Evolutionary conservation across 2,113 vertebrate species (phyloP).

Genomic region (Grus americana): DNA sequence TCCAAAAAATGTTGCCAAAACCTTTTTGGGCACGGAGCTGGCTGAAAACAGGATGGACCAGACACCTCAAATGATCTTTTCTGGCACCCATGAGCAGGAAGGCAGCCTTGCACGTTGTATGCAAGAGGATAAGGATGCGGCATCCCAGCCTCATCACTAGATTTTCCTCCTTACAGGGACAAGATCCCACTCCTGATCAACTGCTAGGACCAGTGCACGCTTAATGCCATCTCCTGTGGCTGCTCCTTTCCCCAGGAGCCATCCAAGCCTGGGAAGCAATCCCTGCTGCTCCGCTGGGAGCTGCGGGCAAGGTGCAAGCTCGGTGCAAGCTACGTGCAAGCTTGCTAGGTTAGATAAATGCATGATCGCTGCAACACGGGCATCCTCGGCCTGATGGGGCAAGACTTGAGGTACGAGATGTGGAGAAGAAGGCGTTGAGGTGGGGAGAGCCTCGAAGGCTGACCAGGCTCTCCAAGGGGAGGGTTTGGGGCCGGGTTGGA

Average conservation of each 20-base stretch:
- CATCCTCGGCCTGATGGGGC: not conserved
- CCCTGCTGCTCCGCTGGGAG: not conserved
- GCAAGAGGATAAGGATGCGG: not conserved
- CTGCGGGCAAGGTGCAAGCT: not conserved
- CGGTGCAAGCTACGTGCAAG: not conserved
- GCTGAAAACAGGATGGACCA: not conserved
- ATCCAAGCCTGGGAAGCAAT: not conserved
- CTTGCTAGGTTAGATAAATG: fast-evolving
- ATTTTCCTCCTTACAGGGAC: not conserved
- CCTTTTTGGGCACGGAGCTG: fast-evolving
- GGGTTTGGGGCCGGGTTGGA: not conserved
- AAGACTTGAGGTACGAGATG: not conserved
- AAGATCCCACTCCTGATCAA: not conserved
- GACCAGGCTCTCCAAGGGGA: not conserved
- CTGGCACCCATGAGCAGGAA: fast-evolving
- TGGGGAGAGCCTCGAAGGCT: not conserved
- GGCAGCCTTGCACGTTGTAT: too few species aligned
- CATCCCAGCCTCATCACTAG: not conserved
- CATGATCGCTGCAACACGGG: fast-evolving
- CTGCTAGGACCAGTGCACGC: not conserved
- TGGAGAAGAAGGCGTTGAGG: not conserved
- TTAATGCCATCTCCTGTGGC: not conserved
- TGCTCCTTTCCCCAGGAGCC: not conserved
- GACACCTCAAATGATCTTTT: not conserved
- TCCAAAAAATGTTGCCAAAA: not conserved